A percentile compares a stretch with the other conserved stretches of the same genome.
Evolutionary conservation across 2,888 invertebrate species (phyloP).

Genomic region (Andrena fulva): DNA sequence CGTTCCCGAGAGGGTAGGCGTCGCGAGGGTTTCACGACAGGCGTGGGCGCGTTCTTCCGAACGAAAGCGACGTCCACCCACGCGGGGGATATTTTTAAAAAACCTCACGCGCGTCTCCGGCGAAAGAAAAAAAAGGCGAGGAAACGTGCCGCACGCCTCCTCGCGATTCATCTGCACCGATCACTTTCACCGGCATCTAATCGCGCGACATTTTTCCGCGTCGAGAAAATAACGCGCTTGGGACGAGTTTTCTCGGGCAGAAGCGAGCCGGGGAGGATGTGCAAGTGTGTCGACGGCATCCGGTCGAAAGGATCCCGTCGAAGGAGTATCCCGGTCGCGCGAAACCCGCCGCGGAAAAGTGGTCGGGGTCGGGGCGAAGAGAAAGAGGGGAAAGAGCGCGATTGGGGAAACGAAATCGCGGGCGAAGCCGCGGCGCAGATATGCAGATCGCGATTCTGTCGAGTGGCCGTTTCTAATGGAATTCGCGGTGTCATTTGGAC

Average conservation of each 20-base stretch:
- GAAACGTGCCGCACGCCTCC: neutral
- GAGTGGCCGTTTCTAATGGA: slow-evolving; percentile 28
- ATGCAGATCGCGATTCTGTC: neutral
- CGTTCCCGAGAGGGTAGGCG: slow-evolving; percentile 42
- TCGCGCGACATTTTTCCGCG: slow-evolving; percentile 15
- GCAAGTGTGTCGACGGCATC: slow-evolving; percentile 49
- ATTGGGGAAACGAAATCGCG: neutral
- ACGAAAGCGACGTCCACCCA: slow-evolving; percentile 17
- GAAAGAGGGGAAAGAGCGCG: neutral
- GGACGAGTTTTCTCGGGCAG: too few relatives aligned
- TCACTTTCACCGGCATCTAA: slow-evolving; percentile 30
- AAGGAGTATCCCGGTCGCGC: neutral
- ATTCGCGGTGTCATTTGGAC: slow-evolving; percentile 42
- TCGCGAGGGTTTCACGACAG: slow-evolving; percentile 27
- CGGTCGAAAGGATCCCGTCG: slow-evolving; percentile 45
- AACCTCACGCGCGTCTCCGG: neutral
- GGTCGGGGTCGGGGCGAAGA: slow-evolving; percentile 7
- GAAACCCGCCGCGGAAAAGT: slow-evolving; percentile 7
- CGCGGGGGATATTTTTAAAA: slow-evolving; percentile 28
- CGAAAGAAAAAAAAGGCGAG: neutral
- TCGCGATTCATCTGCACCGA: neutral
- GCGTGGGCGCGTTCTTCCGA: slow-evolving; percentile 17
- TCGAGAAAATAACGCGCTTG: slow-evolving; percentile 29
- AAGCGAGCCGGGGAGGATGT: slow-evolving; percentile 1
- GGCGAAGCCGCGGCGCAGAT: neutral